Base-by-base conservation (phyloP, 1,140 invertebrate genomes). In the Metopolophium dirhodum region DNA sequence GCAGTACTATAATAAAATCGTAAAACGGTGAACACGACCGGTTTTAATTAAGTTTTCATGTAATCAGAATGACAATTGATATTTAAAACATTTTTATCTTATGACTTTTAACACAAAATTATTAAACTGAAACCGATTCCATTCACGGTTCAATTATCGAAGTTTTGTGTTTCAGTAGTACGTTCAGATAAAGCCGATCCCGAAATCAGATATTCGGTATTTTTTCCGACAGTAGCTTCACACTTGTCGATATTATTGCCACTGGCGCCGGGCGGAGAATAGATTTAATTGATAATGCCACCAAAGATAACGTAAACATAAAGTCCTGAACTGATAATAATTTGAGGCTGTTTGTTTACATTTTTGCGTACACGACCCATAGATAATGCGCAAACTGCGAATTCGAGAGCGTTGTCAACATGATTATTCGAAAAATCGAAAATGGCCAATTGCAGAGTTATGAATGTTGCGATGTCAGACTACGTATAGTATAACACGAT, bases 81-180 rank as follows among this genome's bases (percentile, higher is more conserved):
- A 89, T 89, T 41, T 57, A 6, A 89, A 54, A 89, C 23, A 26
- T 35, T 22, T 86, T 88, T 88, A 88, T 88, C 20, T 54, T 88
- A 8, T 30, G 22, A 23, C 49, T 35, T 45, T 20, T 0, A 51
- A 18, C 1, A 86, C 3, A 82, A 82, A 68, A 68, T 68, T 68
- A 68, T 68, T n/a, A n/a, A 68, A n/a, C 14, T n/a, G 30, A 77
- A n/a, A 77, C 30, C 4, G 30, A 77, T 7, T 37, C 7, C 7
- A 35, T 41, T 41, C 26, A 4, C 1, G 11, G 37, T 22, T 86
- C 85, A 47, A 14, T 41, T 9, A 23, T 9, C 1, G 37, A 85
- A 85, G 85, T 86, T 26, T 30, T n/a, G 30, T 26, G 30, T 88
- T 87, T 87, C 45, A 2, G 45, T 85, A 35, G 7, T 23, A 4